These are phyloP conservation scores for Mobula hypostoma DNA, from an alignment of 2,113 vertebrate species.

Conservation along the genomic window DNA sequence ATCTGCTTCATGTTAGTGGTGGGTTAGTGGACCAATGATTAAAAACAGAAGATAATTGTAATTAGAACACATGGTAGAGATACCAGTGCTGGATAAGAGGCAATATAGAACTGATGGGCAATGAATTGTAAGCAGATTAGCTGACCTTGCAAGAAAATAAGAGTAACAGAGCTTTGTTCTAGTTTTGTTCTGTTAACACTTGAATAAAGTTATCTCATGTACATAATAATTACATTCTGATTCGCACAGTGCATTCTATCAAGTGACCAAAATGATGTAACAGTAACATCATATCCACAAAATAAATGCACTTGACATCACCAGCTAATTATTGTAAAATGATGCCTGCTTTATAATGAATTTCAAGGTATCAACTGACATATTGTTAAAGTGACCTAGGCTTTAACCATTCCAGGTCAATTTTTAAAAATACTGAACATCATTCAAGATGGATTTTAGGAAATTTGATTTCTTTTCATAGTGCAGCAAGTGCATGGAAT, in stretches of 20 bases:
- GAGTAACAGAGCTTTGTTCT: neutral
- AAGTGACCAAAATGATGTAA: neutral
- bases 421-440: neutral
- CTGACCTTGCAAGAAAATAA: no score
- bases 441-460: neutral
- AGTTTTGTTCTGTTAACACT: neutral
- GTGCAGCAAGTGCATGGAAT: neutral
- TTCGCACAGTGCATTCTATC: neutral
- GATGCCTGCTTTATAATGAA: neutral
- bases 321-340: neutral
- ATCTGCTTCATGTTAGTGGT: no score
- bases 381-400: no score
- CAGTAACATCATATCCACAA: neutral
- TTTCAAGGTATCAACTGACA: neutral
- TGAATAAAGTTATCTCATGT: neutral
- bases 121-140: no score
- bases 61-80: no score
- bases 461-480: neutral
- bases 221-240: neutral
- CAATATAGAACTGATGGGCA: no score
- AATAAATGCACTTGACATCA: neutral
- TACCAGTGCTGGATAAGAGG: no score
- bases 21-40: no score
- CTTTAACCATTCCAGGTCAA: neutral
- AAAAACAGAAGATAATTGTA: no score